These are phyloP conservation scores for Leptobrachium ailaonicum DNA, from an alignment of 2,113 vertebrate genomes.

Conservation along the genomic window DNA sequence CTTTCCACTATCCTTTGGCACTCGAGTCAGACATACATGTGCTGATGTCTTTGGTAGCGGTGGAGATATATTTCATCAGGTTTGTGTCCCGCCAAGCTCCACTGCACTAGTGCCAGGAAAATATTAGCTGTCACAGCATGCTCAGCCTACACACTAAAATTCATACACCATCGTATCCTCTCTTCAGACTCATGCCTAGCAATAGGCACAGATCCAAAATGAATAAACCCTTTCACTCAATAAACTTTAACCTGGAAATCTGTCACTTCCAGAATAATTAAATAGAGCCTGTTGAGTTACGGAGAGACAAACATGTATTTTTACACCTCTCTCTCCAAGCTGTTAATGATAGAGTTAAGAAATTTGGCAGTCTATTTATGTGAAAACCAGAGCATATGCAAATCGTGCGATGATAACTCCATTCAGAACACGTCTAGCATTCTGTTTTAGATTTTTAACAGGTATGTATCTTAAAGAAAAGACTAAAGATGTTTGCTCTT, in stretches of 20 bases:
- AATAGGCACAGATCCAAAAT: not conserved
- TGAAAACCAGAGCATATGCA: not conserved
- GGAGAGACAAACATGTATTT: not conserved
- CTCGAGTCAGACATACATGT: not conserved
- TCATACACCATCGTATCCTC: not conserved
- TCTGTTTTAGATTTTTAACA: not conserved
- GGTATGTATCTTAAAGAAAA: not conserved
- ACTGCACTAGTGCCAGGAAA: conserved; percentile 24
- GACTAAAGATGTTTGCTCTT: conserved; percentile 6
- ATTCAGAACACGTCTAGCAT: not conserved
- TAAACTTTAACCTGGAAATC: not conserved
- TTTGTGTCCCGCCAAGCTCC: conserved; percentile 18
- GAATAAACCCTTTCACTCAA: not conserved
- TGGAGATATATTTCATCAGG: not conserved
- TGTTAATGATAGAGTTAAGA: not conserved
- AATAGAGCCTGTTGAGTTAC: not conserved
- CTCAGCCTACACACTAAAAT: conserved; percentile 13
- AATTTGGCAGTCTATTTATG: too few relatives aligned
- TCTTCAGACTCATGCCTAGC: not conserved
- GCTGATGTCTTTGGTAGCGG: not conserved
- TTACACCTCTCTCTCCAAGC: not conserved
- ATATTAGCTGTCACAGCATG: conserved; percentile 22
- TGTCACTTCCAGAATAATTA: not conserved
- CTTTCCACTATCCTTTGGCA: conserved; percentile 30
- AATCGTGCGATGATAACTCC: not conserved